phyloP scores from a whole-genome alignment of 2,797 vertebrate genomes.

The Anniella stebbinsi region DNA sequence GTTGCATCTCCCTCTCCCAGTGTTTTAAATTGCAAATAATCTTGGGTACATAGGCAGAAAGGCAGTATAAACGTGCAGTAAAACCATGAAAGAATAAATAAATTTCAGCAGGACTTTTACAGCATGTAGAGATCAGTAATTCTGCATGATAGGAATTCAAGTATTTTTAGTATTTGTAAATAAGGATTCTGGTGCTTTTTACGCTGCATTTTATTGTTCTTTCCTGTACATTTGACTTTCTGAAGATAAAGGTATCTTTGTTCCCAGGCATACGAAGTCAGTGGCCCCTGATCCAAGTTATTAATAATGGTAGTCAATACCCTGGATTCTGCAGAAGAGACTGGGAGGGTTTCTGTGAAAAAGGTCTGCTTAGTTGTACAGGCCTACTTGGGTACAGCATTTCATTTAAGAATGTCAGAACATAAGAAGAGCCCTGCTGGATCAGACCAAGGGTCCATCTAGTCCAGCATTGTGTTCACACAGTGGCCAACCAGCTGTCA shows the following conservation, averaged over 20 bases:
- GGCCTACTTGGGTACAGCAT: not conserved
- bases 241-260: not conserved
- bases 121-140: not conserved
- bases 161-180: not conserved
- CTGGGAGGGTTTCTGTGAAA: not conserved
- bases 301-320: not conserved
- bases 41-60: not conserved
- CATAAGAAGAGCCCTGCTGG: no score
- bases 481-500: no score
- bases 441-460: no score
- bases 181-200: not conserved
- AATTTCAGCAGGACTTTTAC: not conserved
- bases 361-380: not conserved
- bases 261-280: not conserved
- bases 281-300: not conserved
- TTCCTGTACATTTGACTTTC: not conserved
- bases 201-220: not conserved
- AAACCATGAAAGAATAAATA: not conserved
- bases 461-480: no score
- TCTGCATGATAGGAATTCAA: not conserved
- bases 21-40: no score
- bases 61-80: not conserved
- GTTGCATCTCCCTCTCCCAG: not conserved
- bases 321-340: not conserved
- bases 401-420: not conserved